Percentiles rank a stretch among this genome's conserved stretches.
These are phyloP conservation scores for Styela clava DNA, from an alignment of 23 tunicate species.

Conservation along the genomic window DNA sequence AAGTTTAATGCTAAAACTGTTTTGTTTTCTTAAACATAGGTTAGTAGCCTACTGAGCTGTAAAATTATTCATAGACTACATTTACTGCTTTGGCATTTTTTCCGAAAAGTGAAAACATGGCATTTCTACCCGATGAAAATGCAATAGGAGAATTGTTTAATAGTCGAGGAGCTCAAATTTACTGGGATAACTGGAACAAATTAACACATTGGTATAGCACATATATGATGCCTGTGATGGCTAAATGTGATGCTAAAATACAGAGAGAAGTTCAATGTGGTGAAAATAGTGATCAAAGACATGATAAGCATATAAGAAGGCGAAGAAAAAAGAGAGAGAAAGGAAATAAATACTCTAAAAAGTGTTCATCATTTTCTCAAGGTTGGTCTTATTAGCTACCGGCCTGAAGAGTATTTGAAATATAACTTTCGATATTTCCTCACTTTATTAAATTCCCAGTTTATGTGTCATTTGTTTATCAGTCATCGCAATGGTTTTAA, in stretches of 20 bases:
- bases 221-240: slow-evolving; percentile 18
- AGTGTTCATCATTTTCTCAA: background rate
- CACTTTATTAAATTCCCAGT: too few species aligned
- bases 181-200: slow-evolving; percentile 23
- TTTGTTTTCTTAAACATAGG: too few species aligned
- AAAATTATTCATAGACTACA: too few species aligned
- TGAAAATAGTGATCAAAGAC: background rate
- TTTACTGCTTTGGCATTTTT: too few species aligned
- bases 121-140: background rate
- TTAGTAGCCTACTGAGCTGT: too few species aligned
- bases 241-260: background rate
- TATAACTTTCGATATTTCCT: too few species aligned
- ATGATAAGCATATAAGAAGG: background rate
- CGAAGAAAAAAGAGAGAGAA: background rate
- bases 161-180: slow-evolving; percentile 25
- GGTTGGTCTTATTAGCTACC: too few species aligned
- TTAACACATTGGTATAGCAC: slow-evolving; percentile 3
- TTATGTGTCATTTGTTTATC: too few species aligned
- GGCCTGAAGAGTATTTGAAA: too few species aligned
- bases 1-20: too few species aligned
- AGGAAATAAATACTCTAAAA: background rate
- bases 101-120: too few species aligned
- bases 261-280: background rate
- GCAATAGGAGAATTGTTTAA: background rate
- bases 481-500: too few species aligned